A percentile compares a stretch with the other conserved stretches of the same genome.
Conservation (phyloP, 2,113 vertebrate genomes). For the Plestiodon gilberti region DNA sequence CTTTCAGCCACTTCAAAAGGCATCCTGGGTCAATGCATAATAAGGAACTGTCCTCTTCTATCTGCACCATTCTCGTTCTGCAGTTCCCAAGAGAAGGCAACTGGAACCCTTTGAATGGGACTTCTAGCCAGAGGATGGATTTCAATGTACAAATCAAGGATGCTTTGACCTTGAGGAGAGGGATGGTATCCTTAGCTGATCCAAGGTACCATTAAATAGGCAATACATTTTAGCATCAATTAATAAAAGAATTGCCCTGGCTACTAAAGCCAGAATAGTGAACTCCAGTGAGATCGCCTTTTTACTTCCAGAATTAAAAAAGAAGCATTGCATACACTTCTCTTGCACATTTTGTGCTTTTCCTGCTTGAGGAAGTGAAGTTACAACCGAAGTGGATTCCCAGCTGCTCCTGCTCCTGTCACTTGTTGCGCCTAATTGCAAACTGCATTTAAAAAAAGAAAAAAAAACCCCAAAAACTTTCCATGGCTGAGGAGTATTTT, state of each 20-base stretch:
- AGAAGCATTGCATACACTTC: too few relatives aligned
- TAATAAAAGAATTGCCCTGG: background rate
- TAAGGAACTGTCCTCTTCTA: background rate
- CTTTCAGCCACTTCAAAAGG: slow-evolving; percentile 16
- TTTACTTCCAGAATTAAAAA: background rate
- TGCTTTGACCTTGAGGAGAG: background rate
- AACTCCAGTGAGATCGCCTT: background rate
- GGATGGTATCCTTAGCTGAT: background rate
- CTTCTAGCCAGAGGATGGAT: background rate
- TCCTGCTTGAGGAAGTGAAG: background rate
- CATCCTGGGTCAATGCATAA: background rate
- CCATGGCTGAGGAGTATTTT: too few relatives aligned
- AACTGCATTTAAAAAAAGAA: background rate
- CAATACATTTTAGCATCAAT: background rate
- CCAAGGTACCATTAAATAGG: background rate
- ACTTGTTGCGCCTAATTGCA: background rate
- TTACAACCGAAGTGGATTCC: background rate
- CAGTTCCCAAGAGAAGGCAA: background rate
- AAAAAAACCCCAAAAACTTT: too few relatives aligned
- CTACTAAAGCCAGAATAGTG: too few relatives aligned
- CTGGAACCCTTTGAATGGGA: background rate
- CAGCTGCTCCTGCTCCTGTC: too few relatives aligned
- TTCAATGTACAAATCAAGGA: too few relatives aligned
- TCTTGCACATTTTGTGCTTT: too few relatives aligned
- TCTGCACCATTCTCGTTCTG: background rate